These are phyloP conservation scores for Ophiodon elongatus DNA, from an alignment of 2,113 vertebrate genomes.

Conservation along the genomic window DNA sequence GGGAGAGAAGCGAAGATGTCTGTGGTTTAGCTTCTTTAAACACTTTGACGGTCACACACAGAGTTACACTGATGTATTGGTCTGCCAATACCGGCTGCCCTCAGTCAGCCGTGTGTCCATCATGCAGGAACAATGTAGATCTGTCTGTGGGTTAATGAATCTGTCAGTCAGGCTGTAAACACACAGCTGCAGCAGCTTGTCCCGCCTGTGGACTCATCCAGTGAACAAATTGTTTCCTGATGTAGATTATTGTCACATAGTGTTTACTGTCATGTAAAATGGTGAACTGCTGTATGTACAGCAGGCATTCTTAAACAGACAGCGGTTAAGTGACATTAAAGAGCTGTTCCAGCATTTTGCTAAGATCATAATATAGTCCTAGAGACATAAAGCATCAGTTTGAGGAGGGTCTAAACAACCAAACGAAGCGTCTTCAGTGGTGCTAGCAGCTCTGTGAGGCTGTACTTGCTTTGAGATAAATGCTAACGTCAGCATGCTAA, in stretches of 20 bases:
- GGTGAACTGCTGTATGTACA: not conserved
- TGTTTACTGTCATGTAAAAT: not conserved
- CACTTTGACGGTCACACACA: not conserved
- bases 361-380: not conserved
- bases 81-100: not conserved
- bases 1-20: not conserved
- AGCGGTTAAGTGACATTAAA: not conserved
- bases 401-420: not conserved
- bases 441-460: no score
- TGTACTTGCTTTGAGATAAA: not conserved
- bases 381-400: not conserved
- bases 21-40: slow-evolving; percentile 8
- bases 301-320: no score
- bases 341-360: not conserved
- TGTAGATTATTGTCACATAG: not conserved
- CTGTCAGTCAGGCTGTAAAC: slow-evolving; percentile 5
- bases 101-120: not conserved
- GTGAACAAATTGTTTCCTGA: not conserved
- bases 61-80: not conserved
- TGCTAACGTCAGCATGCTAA: not conserved
- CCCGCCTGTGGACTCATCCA: not conserved
- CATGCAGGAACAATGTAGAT: not conserved
- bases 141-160: not conserved
- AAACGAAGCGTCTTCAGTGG: not conserved
- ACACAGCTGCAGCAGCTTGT: not conserved